Conservation (phyloP, 2,113 vertebrate genomes). For the Rhabdomys dilectus region DNA sequence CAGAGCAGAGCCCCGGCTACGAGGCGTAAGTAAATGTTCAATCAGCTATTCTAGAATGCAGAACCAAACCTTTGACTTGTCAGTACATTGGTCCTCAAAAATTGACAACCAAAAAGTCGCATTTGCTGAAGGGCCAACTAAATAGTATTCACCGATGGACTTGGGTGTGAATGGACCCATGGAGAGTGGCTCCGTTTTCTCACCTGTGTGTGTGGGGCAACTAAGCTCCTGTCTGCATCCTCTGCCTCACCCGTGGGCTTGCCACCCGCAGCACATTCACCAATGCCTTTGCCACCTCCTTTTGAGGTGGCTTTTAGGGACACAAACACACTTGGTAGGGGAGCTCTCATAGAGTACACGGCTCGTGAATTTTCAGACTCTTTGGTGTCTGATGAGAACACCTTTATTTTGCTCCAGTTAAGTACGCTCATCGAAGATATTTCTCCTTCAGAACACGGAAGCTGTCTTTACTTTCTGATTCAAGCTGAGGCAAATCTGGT, state of each 20-base stretch:
- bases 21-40: too few relatives aligned
- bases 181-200: fast-evolving
- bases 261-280: not conserved
- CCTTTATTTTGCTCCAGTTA: not conserved
- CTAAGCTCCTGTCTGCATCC: fast-evolving
- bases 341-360: not conserved
- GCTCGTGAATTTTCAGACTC: not conserved
- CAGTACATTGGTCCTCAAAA: not conserved
- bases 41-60: not conserved
- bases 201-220: not conserved
- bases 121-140: not conserved
- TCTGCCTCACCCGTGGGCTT: not conserved
- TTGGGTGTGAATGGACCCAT: fast-evolving
- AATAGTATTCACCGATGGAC: not conserved
- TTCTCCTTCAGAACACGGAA: not conserved
- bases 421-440: not conserved
- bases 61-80: not conserved
- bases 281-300: not conserved
- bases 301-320: not conserved
- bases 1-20: not conserved
- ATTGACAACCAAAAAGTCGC: not conserved
- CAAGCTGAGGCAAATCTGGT: not conserved
- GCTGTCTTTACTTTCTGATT: not conserved
- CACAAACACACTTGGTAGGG: not conserved
- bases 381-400: not conserved